Evolutionary conservation across 2,113 vertebrate genomes (phyloP).

Genomic region (Oryzias melastigma): DNA sequence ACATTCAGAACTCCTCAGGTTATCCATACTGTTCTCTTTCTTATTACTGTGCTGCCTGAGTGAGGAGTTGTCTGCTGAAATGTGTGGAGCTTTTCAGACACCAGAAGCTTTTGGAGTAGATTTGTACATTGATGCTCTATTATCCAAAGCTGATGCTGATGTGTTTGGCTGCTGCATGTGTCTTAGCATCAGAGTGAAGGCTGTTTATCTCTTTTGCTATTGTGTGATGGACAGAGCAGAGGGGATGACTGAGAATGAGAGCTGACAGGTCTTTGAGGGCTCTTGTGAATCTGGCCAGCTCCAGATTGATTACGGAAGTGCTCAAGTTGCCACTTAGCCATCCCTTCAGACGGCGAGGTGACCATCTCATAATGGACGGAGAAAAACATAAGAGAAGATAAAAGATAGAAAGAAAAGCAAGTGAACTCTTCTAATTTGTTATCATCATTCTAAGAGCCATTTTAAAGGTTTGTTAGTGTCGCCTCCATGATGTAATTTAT

Average conservation of each 20-base stretch:
- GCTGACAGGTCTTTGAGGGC: slow-evolving; percentile 46
- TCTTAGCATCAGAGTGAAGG: slow-evolving; percentile 41
- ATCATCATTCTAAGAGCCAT: slow-evolving; percentile 25
- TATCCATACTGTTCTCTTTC: slow-evolving; percentile 49
- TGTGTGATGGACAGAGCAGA: slow-evolving; percentile 19
- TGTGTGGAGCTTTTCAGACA: neutral
- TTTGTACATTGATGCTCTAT: slow-evolving; percentile 16
- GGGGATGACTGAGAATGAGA: slow-evolving; percentile 37
- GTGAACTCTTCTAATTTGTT: slow-evolving; percentile 39
- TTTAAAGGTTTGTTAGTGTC: slow-evolving; percentile 12
- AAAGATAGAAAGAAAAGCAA: slow-evolving; percentile 11
- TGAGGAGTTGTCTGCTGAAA: slow-evolving; percentile 51
- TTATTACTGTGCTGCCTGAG: slow-evolving; percentile 42
- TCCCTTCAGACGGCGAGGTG: slow-evolving; percentile 49
- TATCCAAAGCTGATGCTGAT: slow-evolving; percentile 43
- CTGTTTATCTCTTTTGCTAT: slow-evolving; percentile 44
- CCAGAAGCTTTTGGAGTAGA: too few species aligned
- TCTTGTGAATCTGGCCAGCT: slow-evolving; percentile 29
- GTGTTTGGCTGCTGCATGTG: slow-evolving; percentile 36
- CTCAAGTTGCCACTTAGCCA: slow-evolving; percentile 67
- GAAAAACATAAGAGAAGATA: slow-evolving; percentile 6
- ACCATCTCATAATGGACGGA: slow-evolving; percentile 45
- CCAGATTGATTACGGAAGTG: slow-evolving; percentile 70
- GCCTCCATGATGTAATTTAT: slow-evolving; percentile 11
- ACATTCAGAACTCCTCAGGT: slow-evolving; percentile 37